Evolutionary conservation across 2,113 vertebrate genomes (phyloP).

Genomic region (Rhinoderma darwinii): DNA sequence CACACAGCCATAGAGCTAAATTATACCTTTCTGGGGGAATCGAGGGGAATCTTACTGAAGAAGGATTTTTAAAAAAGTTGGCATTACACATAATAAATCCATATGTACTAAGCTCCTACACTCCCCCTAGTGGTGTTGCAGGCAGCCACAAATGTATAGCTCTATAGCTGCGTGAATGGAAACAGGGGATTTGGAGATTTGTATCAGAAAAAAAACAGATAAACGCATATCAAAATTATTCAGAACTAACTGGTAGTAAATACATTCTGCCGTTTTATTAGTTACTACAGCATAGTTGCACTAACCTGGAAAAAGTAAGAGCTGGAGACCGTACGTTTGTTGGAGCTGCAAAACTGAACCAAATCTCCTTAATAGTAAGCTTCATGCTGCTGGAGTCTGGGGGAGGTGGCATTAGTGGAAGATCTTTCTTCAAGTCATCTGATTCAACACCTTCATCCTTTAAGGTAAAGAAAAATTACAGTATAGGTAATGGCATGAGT

Average conservation of each 20-base stretch:
- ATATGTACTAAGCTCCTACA: no score
- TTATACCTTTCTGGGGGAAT: no score
- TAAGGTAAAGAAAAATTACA: conserved; percentile 53
- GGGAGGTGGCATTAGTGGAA: conserved; percentile 93
- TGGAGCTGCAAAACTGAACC: conserved; percentile 98
- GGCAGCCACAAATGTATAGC: neutral
- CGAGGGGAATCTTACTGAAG: no score
- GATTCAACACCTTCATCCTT: conserved; percentile 99
- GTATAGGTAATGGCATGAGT: neutral
- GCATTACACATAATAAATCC: no score
- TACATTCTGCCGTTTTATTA: neutral
- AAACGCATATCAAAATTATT: neutral
- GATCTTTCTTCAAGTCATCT: conserved; percentile 95
- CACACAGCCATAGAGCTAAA: no score
- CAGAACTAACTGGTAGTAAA: neutral
- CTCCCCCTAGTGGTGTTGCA: no score
- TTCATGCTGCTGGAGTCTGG: conserved; percentile 99
- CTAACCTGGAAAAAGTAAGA: conserved; percentile 87
- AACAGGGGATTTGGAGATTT: neutral
- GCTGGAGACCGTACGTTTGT: conserved; percentile 93
- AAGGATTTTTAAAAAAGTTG: no score
- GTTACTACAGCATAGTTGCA: neutral
- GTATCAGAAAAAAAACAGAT: no score
- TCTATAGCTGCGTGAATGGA: neutral
- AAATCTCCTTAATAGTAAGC: conserved; percentile 94